Conservation (phyloP, 2,888 invertebrate species). For the Enoplolaimus lenunculus region DNA sequence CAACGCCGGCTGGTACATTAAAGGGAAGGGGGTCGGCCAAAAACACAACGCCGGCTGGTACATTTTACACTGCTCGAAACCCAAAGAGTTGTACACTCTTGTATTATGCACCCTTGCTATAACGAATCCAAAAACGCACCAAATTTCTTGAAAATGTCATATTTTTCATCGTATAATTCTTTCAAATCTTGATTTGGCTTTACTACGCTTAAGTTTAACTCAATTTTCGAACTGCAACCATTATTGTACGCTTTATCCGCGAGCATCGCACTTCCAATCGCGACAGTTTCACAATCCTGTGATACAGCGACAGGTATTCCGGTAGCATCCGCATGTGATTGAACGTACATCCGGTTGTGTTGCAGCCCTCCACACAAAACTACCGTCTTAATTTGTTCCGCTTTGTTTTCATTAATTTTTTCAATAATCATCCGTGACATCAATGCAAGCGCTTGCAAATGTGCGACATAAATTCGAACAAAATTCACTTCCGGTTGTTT, state of each 20-base stretch:
- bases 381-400: conserved; percentile 29
- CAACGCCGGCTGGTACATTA: no score
- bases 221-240: conserved; percentile 20
- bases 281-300: conserved; percentile 36
- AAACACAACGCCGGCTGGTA: no score
- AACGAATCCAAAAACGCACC: no score
- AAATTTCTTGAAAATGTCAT: conserved; percentile 6
- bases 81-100: no score
- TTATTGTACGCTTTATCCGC: conserved; percentile 38
- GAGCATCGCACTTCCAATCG: conserved; percentile 42
- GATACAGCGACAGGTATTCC: conserved; percentile 40
- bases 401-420: conserved; percentile 18
- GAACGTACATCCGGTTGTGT: conserved; percentile 39
- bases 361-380: conserved; percentile 42
- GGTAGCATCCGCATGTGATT: conserved; percentile 41
- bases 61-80: no score
- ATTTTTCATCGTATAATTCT: conserved; percentile 16
- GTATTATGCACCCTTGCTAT: no score
- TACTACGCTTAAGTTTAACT: not conserved
- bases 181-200: not conserved
- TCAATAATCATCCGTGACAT: conserved; percentile 40
- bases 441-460: conserved; percentile 42
- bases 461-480: conserved; percentile 40
- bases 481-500: conserved; percentile 30
- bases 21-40: no score